These are phyloP conservation scores for Cricetomys ansorgei DNA, from an alignment of 2,113 vertebrate genomes.

Conservation along the genomic window DNA sequence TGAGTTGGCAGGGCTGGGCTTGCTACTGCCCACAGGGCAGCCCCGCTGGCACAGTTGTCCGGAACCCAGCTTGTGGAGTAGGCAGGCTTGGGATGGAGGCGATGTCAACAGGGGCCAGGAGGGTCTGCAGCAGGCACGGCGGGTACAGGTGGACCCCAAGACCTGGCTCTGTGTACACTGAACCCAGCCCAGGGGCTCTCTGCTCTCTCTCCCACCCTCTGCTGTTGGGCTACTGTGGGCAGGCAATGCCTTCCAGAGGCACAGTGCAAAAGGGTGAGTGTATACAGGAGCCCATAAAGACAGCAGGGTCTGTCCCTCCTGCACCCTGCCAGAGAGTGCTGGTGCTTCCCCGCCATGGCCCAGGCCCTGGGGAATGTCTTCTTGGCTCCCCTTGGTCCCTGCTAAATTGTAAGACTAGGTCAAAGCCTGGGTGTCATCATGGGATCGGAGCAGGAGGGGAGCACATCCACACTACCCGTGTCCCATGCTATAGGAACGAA, in stretches of 20 bases:
- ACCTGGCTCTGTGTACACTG: not conserved
- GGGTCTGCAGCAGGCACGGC: not conserved
- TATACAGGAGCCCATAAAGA: not conserved
- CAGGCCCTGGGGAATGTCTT: not conserved
- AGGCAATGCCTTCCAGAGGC: not conserved
- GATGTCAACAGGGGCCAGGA: not conserved
- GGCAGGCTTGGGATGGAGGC: fast-evolving
- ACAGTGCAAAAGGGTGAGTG: fast-evolving
- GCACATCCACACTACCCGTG: fast-evolving
- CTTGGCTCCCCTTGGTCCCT: not conserved
- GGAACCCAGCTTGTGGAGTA: not conserved
- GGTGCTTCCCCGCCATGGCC: not conserved
- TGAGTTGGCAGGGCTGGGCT: not conserved
- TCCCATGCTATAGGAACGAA: fast-evolving
- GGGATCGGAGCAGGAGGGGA: not conserved
- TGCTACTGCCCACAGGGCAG: not conserved
- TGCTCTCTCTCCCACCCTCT: not conserved
- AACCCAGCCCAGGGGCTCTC: not conserved
- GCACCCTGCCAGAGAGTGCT: not conserved
- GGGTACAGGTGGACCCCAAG: not conserved
- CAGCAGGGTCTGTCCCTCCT: not conserved
- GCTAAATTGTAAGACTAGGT: not conserved
- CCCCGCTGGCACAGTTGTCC: not conserved
- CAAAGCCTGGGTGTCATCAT: not conserved
- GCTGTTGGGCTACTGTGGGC: not conserved